Conservation (phyloP, 1,140 invertebrate genomes). For the Bicyclus anynana region DNA sequence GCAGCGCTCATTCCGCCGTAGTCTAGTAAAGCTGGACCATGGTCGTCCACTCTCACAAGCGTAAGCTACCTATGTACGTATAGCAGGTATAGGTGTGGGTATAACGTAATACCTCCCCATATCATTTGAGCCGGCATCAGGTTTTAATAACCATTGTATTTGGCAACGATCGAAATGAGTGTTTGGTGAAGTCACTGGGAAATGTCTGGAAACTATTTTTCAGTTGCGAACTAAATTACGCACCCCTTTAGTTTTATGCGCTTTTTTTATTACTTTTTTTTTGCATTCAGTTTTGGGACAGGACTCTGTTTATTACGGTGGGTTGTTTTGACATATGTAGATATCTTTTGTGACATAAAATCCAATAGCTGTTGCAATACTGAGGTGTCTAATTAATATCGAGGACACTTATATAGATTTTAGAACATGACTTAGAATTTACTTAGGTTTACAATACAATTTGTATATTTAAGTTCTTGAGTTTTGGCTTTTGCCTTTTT, state of each 20-base stretch:
- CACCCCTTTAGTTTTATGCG: slow-evolving; percentile 35
- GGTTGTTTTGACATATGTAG: too few relatives aligned
- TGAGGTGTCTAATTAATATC: too few relatives aligned
- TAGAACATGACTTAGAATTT: too few relatives aligned
- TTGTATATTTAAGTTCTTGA: too few relatives aligned
- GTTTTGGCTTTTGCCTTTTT: too few relatives aligned
- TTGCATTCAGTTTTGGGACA: background rate
- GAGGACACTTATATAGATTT: too few relatives aligned
- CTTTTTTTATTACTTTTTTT: background rate
- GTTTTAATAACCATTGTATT: slow-evolving; percentile 77
- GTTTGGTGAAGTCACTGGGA: slow-evolving; percentile 55
- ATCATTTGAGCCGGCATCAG: slow-evolving; percentile 59
- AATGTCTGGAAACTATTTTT: slow-evolving; percentile 68
- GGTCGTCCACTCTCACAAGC: slow-evolving; percentile 64
- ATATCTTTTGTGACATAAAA: too few relatives aligned
- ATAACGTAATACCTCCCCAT: slow-evolving; percentile 48
- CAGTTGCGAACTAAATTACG: slow-evolving; percentile 41
- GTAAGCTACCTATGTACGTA: slow-evolving; percentile 38
- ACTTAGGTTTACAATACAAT: too few relatives aligned
- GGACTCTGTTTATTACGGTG: too few relatives aligned
- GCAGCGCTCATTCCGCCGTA: slow-evolving; percentile 50
- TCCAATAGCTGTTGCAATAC: too few relatives aligned
- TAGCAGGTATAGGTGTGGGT: slow-evolving; percentile 19
- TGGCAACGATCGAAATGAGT: slow-evolving; percentile 73
- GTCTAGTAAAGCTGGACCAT: slow-evolving; percentile 67